A percentile compares a stretch with the other conserved stretches of the same genome.
Conservation (phyloP, 2,113 vertebrate genomes). For the Lontra canadensis region DNA sequence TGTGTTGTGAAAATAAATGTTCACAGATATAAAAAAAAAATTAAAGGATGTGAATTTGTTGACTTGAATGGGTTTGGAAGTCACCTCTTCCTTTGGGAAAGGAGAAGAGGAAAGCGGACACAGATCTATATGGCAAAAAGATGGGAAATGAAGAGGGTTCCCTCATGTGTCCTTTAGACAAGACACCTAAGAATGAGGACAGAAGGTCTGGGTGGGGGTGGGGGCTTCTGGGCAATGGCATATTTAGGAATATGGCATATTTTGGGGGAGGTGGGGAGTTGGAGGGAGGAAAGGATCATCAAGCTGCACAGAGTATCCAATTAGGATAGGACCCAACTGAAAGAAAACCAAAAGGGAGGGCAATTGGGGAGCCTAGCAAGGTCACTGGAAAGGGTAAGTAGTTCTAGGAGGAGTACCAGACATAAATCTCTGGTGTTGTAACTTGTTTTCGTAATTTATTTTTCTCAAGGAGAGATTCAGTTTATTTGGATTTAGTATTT, state of each 20-base stretch:
- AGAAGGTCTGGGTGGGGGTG: background rate
- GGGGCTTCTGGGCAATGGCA: background rate
- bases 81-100: background rate
- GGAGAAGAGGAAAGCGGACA: background rate
- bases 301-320: background rate
- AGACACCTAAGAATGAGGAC: background rate
- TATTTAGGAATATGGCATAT: background rate
- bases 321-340: background rate
- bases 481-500: background rate
- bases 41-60: background rate
- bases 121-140: background rate
- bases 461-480: background rate
- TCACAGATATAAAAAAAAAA: background rate
- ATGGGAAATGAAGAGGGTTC: background rate
- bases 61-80: background rate
- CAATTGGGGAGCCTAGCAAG: background rate
- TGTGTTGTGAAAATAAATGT: background rate
- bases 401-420: background rate
- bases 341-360: background rate
- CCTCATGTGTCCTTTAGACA: background rate
- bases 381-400: background rate
- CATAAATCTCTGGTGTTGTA: background rate
- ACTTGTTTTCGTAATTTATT: background rate
- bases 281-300: background rate
- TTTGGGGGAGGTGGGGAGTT: background rate